Percentiles rank a stretch among this genome's conserved stretches.
These are phyloP conservation scores for Brachionichthys hirsutus DNA, from an alignment of 2,113 vertebrate genomes.

Conservation along the genomic window DNA sequence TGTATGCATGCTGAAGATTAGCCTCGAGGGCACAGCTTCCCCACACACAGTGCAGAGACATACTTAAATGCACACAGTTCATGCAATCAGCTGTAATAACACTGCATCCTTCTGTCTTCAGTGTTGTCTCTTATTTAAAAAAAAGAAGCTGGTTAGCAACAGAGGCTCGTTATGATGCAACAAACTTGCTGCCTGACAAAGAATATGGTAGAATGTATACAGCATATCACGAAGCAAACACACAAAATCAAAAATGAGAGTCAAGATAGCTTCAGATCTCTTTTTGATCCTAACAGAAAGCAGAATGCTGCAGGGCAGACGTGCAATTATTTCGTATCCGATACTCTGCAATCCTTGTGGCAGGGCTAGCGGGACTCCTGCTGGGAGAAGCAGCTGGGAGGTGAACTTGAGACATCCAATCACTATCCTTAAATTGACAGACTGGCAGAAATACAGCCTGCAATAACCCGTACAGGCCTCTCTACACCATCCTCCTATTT, in stretches of 20 bases:
- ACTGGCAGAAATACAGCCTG: constrained; percentile 49
- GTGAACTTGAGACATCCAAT: constrained; percentile 57
- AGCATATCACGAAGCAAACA: constrained; percentile 1
- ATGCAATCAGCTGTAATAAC: constrained; percentile 51
- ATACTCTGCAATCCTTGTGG: constrained; percentile 50
- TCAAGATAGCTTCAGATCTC: constrained; percentile 41
- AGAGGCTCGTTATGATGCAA: constrained; percentile 39
- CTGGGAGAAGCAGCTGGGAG: constrained; percentile 62
- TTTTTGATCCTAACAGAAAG: constrained; percentile 36
- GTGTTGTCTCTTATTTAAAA: constrained; percentile 2
- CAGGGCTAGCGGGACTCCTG: constrained; percentile 55
- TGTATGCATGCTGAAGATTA: constrained; percentile 53
- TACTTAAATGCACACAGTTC: constrained; percentile 10
- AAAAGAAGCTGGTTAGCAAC: constrained; percentile 8
- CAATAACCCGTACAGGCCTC: constrained; percentile 55
- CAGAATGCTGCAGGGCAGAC: constrained; percentile 39
- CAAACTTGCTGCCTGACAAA: constrained; percentile 6
- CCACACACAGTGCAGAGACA: constrained; percentile 5
- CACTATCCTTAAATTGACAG: constrained; percentile 69
- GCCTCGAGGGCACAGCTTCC: constrained; percentile 44
- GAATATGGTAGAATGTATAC: neutral
- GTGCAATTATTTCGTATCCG: constrained; percentile 64
- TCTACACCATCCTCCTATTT: constrained; percentile 51
- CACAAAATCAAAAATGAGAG: constrained; percentile 41
- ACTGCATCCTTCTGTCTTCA: constrained; percentile 3